Base-by-base conservation (phyloP, 2,113 vertebrate genomes). In the Platysteira castanea region DNA sequence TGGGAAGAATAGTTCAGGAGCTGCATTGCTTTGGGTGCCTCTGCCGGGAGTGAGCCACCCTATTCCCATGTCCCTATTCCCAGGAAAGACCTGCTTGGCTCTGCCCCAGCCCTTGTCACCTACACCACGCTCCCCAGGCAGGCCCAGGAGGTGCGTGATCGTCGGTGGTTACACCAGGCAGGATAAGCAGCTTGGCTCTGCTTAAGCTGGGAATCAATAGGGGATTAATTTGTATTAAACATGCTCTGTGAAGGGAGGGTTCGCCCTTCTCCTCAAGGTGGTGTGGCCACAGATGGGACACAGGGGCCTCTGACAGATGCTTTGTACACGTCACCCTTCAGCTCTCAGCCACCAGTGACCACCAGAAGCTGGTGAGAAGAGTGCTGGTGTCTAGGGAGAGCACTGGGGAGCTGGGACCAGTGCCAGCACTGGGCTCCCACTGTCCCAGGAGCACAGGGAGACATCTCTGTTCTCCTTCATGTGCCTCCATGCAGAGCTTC, bases 191-290 rank as follows among this genome's bases (percentile, higher is more conserved):
- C 94, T 95, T 60, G 47, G 71, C 71, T 84, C 54, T 49, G 27
- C 68, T 86, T 95, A 90, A 97, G 83, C 71, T 47, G 50, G 86
- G 42, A 93, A 92, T 92, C 60, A 9, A 75, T 87, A 81, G 81
- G 37, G 73, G 80, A 93, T 93, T 96, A 53, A 77, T 92, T 93
- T 76, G 63, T 67, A 86, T 93, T 89, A 81, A 93, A 67, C 30
- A 50, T 0, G 0, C 0, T 0, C 54, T 84, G 67, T 67, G 54
- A 33, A 64, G 82, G 61, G 75, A 82, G 79, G 53, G 19, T 54
- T 78, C 0, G 0, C 50, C 41, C 59, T 82, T 82, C 64, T 91
- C 53, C 68, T 2, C 2, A 49, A 78, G 75, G 70, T 82, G 54
- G 24, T 42, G 70, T 46, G 59, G 27, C 69, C 49, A 17, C 0